Conservation (phyloP, 2,113 vertebrate species). For the Ranitomeya imitator region DNA sequence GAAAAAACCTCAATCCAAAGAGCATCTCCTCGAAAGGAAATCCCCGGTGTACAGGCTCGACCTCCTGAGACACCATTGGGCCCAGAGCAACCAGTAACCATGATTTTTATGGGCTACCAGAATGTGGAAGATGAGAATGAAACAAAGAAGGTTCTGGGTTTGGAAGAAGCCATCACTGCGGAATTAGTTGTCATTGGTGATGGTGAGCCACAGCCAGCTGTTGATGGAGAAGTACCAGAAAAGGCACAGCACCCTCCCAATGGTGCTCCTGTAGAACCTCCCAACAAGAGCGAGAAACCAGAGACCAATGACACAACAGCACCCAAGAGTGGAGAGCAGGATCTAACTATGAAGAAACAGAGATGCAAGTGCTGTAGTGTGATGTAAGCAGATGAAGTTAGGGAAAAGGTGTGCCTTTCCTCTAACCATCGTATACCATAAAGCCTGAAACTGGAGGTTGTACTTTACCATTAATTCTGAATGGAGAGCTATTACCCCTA, state of each 20-base stretch:
- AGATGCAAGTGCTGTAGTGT: conserved; percentile 91
- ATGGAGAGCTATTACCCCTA: conserved; percentile 44
- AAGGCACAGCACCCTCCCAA: conserved; percentile 76
- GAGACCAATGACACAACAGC: conserved; percentile 62
- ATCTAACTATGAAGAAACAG: conserved; percentile 83
- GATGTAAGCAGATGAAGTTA: conserved; percentile 78
- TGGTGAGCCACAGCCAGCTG: conserved; percentile 65
- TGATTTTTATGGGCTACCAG: conserved; percentile 98
- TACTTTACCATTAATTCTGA: conserved; percentile 28
- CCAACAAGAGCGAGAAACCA: conserved; percentile 64
- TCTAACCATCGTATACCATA: conserved; percentile 10
- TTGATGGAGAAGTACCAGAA: conserved; percentile 62
- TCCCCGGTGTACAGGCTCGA: conserved; percentile 77
- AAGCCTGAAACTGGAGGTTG: conserved; percentile 8
- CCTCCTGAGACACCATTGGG: conserved; percentile 75
- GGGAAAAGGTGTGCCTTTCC: conserved; percentile 45
- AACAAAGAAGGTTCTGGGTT: conserved; percentile 87
- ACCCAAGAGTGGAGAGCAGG: conserved; percentile 66
- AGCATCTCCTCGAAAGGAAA: conserved; percentile 72
- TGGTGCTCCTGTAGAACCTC: conserved; percentile 66
- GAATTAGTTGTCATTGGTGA: conserved; percentile 91
- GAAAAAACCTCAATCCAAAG: conserved; percentile 53
- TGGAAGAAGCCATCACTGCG: conserved; percentile 86
- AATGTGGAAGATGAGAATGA: conserved; percentile 88
- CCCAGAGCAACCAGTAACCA: conserved; percentile 86